Conservation (phyloP, 1,140 invertebrate species). For the Lasioglossum albipes region DNA sequence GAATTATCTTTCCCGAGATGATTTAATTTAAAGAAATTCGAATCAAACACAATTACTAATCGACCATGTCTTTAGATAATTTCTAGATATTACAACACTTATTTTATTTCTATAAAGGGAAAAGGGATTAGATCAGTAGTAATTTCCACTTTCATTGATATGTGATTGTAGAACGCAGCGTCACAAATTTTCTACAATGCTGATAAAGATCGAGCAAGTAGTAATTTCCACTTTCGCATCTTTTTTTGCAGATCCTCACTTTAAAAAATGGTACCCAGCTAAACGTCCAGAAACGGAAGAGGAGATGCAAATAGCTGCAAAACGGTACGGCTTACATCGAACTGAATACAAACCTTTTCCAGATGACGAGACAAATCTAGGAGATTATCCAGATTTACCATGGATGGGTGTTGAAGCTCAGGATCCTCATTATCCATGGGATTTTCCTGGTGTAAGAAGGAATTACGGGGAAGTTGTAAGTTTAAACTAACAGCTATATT, state of each 20-base stretch:
- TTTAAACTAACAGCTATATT: constrained; percentile 62
- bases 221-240: background rate
- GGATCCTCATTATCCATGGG: constrained; percentile 91
- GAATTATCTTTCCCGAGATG: no score
- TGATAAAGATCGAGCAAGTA: background rate
- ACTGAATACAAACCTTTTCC: constrained; percentile 92
- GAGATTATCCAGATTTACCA: constrained; percentile 94
- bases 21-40: no score
- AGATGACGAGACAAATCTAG: constrained; percentile 83
- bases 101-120: no score
- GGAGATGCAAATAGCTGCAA: constrained; percentile 90
- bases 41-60: no score
- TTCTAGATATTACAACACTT: no score
- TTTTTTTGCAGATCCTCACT: background rate
- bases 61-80: no score
- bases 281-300: background rate
- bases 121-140: no score
- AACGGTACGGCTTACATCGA: constrained; percentile 91
- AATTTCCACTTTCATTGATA: no score
- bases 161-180: no score
- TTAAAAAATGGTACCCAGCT: background rate
- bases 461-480: constrained; percentile 91
- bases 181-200: no score
- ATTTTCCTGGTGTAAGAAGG: constrained; percentile 87
- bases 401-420: constrained; percentile 83